Evolutionary conservation across 2,113 vertebrate genomes (phyloP), one percentile per base, ranked within the genome.

Genomic region (Glaucidium brasilianum): DNA sequence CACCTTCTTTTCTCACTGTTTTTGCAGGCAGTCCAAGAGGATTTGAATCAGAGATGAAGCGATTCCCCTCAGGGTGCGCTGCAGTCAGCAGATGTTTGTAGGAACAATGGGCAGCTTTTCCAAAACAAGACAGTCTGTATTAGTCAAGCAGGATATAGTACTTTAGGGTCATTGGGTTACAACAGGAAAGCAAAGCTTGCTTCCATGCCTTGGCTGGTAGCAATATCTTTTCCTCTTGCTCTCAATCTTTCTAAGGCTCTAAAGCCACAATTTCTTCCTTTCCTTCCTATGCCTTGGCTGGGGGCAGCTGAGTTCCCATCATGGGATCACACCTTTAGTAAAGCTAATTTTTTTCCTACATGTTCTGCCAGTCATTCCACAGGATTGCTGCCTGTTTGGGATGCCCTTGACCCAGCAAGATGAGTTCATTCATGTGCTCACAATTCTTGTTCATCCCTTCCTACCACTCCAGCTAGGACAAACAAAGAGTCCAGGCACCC

Each of bases 291-390:
- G 58, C 35, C 5, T 5, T 11, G 8, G 37, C 71, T 53, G 50
- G 13, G 52, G 37, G 72, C 19, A 43, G 64, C 56, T 59, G 37
- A 39, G 56, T 15, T 94, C 39, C 50, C 73, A 25, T 41, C 10
- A 1, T 0, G 2, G 59, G 68, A 83, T 7, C 68, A 63, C n/a
- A 29, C 16, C 39, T 78, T 75, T 35, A 45, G 15, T 49, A 52
- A 12, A 52, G 14, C 32, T 47, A 0, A 1, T 32, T 88, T 66
- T 66, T 77, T 8, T 1, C 5, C 53, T n/a, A 13, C 11, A 2
- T 34, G 8, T 71, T 69, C 50, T 77, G 58, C 15, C 37, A 22
- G 71, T 19, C 16, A 8, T 35, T 53, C 19, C 41, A 19, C 11
- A 19, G 58, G 14, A 6, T 3, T 29, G 6, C 37, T 84, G 63